Conservation (phyloP, 1,140 invertebrate genomes). For the Drosophila arizonae region DNA sequence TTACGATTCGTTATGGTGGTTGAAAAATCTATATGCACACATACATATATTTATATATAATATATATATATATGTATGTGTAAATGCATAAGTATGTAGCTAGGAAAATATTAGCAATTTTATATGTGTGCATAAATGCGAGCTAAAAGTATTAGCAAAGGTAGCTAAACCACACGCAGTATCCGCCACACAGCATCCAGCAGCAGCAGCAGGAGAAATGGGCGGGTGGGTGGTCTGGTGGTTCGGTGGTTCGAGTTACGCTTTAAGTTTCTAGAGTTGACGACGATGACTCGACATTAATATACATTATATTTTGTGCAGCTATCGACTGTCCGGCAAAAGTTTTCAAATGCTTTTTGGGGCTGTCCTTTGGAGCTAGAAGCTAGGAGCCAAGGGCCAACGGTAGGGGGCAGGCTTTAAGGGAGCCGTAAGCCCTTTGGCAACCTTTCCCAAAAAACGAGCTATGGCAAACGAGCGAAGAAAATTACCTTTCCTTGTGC, state of each 20-base stretch:
- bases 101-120: conserved; percentile 13
- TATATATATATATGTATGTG: conserved; percentile 10
- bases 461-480: conserved; percentile 65
- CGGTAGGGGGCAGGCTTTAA: background rate
- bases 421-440: conserved; percentile 65
- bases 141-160: conserved; percentile 64
- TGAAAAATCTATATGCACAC: conserved; percentile 47
- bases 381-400: background rate
- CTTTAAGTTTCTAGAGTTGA: conserved; percentile 36
- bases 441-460: conserved; percentile 71
- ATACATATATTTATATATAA: conserved; percentile 14
- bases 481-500: conserved; percentile 78
- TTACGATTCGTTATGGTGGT: conserved; percentile 51
- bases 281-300: conserved; percentile 75
- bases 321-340: conserved; percentile 70
- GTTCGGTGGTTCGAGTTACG: conserved; percentile 28
- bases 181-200: conserved; percentile 29
- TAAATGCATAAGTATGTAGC: conserved; percentile 25
- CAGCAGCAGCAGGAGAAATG: background rate
- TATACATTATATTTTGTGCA: conserved; percentile 71
- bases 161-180: conserved; percentile 68
- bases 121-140: conserved; percentile 29
- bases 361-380: conserved; percentile 7
- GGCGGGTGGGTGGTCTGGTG: conserved; percentile 25
- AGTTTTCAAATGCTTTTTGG: conserved; percentile 64